A percentile compares a stretch with the other conserved stretches of the same genome.
Conservation (phyloP, 2,113 vertebrate genomes). For the Sigmodon hispidus region DNA sequence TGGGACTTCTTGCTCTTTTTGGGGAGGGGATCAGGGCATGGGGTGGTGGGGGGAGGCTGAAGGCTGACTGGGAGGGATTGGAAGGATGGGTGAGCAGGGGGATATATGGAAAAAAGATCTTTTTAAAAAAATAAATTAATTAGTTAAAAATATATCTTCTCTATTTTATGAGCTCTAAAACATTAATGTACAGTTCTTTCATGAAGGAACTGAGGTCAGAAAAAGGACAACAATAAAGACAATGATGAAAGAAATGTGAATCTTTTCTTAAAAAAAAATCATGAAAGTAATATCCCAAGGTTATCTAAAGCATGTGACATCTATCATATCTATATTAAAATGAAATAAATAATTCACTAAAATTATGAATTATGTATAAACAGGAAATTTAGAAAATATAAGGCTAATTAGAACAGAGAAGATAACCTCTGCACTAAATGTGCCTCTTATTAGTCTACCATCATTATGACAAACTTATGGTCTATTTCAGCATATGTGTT, state of each 20-base stretch:
- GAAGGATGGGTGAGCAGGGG: no score
- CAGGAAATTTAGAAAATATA: constrained; percentile 39
- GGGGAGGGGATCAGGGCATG: no score
- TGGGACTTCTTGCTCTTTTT: no score
- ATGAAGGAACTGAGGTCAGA: background rate
- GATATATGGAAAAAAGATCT: no score
- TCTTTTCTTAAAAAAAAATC: constrained; percentile 42
- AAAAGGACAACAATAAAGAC: background rate
- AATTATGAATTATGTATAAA: constrained; percentile 38
- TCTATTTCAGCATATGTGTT: background rate
- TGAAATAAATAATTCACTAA: background rate
- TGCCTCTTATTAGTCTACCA: background rate
- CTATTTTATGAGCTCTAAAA: constrained; percentile 5
- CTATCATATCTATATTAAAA: background rate
- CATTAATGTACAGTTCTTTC: constrained; percentile 26
- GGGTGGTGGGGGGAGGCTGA: no score
- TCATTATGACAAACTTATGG: background rate
- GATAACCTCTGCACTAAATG: background rate
- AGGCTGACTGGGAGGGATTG: no score
- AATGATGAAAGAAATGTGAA: background rate
- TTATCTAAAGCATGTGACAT: background rate
- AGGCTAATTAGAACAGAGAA: background rate
- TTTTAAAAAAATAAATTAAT: no score
- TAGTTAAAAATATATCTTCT: no score
- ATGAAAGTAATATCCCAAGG: background rate